Conservation (phyloP, 2,797 vertebrate species). For the Paramormyrops hopkinsi region DNA sequence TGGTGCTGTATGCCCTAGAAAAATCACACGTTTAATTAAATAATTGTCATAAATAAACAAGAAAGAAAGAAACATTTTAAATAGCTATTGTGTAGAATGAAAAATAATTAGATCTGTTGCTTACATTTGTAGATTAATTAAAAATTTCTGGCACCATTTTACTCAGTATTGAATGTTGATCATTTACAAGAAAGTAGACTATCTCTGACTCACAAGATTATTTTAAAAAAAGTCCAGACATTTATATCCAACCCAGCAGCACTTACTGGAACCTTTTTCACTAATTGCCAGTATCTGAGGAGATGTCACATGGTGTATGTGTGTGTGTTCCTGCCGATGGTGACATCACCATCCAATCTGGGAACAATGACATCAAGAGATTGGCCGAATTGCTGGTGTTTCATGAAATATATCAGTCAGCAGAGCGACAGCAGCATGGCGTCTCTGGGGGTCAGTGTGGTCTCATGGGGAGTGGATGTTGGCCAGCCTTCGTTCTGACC, state of each 20-base stretch:
- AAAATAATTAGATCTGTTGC: neutral
- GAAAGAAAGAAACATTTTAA: neutral
- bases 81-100: neutral
- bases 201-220: neutral
- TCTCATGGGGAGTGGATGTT: neutral
- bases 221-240: neutral
- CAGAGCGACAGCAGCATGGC: neutral
- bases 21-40: neutral
- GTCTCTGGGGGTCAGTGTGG: neutral
- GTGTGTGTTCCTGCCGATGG: neutral
- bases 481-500: neutral
- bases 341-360: neutral
- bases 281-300: neutral
- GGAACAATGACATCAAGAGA: slow-evolving; percentile 7
- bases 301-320: neutral
- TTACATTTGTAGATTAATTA: neutral
- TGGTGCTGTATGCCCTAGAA: neutral
- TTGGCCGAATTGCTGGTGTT: neutral
- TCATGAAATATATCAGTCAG: slow-evolving; percentile 1
- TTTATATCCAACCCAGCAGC: neutral
- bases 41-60: neutral
- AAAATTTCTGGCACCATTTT: neutral
- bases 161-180: neutral
- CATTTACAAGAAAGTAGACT: neutral
- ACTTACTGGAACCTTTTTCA: slow-evolving; percentile 6